A percentile compares a stretch with the other conserved stretches of the same genome.
These are phyloP conservation scores for Solea senegalensis DNA, from an alignment of 2,113 vertebrate species.

Conservation along the genomic window DNA sequence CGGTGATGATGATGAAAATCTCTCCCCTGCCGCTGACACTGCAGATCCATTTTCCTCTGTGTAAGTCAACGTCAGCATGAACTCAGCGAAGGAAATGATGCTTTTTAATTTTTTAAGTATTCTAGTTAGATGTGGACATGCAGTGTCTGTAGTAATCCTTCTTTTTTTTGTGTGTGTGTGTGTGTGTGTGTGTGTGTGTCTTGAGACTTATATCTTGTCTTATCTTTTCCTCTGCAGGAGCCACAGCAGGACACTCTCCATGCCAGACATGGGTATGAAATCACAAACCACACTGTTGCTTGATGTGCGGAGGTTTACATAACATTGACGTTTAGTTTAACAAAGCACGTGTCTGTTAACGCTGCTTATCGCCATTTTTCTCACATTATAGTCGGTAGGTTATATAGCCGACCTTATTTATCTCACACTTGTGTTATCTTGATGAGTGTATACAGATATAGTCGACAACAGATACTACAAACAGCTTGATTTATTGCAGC, in stretches of 20 bases:
- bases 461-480: slow-evolving; percentile 3
- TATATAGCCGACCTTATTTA: not conserved
- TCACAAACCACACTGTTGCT: not conserved
- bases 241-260: slow-evolving; percentile 54
- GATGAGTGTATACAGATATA: not conserved
- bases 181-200: no score
- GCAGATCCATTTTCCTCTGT: slow-evolving; percentile 1
- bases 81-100: not conserved
- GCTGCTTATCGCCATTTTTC: not conserved
- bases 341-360: not conserved
- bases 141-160: not conserved
- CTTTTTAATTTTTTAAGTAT: not conserved
- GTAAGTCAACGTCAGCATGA: slow-evolving; percentile 53
- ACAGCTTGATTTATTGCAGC: not conserved
- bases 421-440: slow-evolving; percentile 16
- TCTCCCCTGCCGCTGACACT: slow-evolving; percentile 7
- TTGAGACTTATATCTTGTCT: not conserved
- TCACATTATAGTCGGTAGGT: not conserved
- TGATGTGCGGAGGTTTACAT: not conserved
- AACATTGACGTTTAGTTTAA: not conserved
- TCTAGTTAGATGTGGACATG: not conserved
- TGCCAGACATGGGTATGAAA: slow-evolving; percentile 70
- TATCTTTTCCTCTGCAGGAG: slow-evolving; percentile 49
- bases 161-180: not conserved
- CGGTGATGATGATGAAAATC: slow-evolving; percentile 81